Base-by-base conservation (phyloP, 2,797 vertebrate genomes). In the Acomys russatus region DNA sequence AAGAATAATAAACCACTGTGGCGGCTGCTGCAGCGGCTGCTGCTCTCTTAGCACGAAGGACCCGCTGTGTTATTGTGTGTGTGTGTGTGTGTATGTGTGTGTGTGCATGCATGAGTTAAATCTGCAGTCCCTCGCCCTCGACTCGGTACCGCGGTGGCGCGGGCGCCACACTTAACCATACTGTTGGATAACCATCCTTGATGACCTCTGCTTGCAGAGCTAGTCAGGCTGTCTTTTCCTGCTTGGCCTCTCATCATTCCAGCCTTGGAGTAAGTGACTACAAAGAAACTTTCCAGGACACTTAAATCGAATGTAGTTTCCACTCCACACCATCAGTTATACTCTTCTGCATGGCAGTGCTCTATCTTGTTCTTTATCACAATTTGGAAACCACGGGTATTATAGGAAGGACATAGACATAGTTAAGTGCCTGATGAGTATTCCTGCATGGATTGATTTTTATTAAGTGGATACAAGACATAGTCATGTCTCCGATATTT, bases 151-250 rank as follows among this genome's bases (percentile, higher is more conserved):
- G n/a, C n/a, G n/a, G n/a, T n/a, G n/a, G n/a, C n/a, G n/a, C n/a
- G n/a, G n/a, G n/a, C n/a, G n/a, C n/a, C n/a, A n/a, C n/a, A n/a
- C 9, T 70, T 86, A 86, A 83, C 74, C 80, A 94, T 94, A 63
- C 14, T 82, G 51, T 82, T 87, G 68, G 85, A 68, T 38, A 20
- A 74, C 51, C 28, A 71, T 92, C 71, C 61, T 54, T 87, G 76
- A 93, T 83, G 44, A 86, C 54, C 28, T 90, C 38, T 87, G 38
- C 68, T 82, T 77, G 28, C 51, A 87, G 87, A 12, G 15, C 61
- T 91, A 93, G 44, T 87, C 25, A 59, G 56, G 56, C 56, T 59
- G 56, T 17, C 18, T 59, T 59, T 59, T 59, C 12, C 79, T 82
- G 59, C 79, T 54, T 89, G 38, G 28, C 10, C n/a, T 38, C 56